These are phyloP conservation scores for Myotis davidii DNA, from an alignment of 2,113 vertebrate species.

Conservation along the genomic window DNA sequence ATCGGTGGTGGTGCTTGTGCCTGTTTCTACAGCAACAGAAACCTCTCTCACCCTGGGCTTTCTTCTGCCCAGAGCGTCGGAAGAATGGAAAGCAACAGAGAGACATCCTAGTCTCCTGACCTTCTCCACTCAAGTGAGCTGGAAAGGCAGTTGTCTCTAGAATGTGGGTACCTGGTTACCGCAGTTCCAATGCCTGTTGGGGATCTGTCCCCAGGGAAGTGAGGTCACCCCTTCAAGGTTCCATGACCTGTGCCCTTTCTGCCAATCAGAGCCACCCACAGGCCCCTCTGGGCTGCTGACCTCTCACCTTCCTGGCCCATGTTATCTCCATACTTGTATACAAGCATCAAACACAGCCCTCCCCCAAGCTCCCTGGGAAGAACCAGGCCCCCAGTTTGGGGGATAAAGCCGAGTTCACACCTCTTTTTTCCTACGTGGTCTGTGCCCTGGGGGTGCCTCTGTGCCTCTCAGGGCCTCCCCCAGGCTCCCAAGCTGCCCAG, in stretches of 20 bases:
- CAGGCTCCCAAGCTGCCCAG: no score
- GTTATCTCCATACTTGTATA: background rate
- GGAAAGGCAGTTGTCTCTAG: background rate
- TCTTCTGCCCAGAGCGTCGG: background rate
- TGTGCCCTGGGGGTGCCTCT: background rate
- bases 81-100: rapidly evolving
- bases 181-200: background rate
- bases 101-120: background rate
- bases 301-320: background rate
- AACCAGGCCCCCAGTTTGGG: background rate
- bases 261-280: background rate
- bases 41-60: background rate
- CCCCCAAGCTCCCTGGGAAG: background rate
- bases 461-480: background rate
- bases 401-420: background rate
- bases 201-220: background rate
- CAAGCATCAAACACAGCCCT: background rate
- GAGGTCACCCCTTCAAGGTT: background rate
- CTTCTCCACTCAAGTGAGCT: background rate
- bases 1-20: background rate
- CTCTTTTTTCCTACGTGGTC: background rate
- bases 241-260: no score
- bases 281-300: no score
- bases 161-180: background rate
- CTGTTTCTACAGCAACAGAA: background rate